Percentiles rank a stretch among this genome's conserved stretches.
phyloP scores from a whole-genome alignment of 2,113 vertebrate genomes.

The Sinocyclocheilus anophthalmus region DNA sequence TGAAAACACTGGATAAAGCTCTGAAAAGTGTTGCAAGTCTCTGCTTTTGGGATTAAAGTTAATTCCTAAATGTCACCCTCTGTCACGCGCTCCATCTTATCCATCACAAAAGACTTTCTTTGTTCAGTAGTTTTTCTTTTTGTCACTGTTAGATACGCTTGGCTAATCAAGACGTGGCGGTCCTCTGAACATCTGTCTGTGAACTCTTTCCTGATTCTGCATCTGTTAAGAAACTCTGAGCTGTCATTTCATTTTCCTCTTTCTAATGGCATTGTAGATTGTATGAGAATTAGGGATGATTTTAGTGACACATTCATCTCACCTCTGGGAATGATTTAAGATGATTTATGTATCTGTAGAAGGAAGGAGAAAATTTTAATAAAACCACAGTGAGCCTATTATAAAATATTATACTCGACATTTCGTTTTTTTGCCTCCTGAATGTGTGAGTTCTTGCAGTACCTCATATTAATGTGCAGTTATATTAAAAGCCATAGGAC shows the following conservation, averaged over 20 bases:
- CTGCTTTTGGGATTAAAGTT: constrained; percentile 20
- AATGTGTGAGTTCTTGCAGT: constrained; percentile 27
- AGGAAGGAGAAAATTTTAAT: no score
- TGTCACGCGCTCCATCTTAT: not conserved
- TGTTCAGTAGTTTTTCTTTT: constrained; percentile 8
- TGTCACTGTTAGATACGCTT: constrained; percentile 19
- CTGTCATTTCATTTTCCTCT: not conserved
- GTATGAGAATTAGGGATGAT: constrained; percentile 15
- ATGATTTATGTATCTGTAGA: no score
- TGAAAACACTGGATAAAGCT: not conserved
- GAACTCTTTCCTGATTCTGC: not conserved
- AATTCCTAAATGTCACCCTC: constrained; percentile 14
- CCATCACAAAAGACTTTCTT: constrained; percentile 21
- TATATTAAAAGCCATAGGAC: constrained; percentile 20
- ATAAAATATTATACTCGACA: not conserved
- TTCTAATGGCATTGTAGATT: not conserved
- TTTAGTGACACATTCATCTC: not conserved
- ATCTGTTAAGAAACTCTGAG: not conserved
- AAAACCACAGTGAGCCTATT: no score
- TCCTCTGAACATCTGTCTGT: not conserved
- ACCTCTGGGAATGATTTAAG: not conserved
- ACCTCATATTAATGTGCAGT: constrained; percentile 21
- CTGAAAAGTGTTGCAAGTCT: constrained; percentile 8
- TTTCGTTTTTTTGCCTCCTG: constrained; percentile 28
- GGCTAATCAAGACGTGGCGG: constrained; percentile 8